These are phyloP conservation scores for Agrotis segetum DNA, from an alignment of 2,888 invertebrate species.

Conservation along the genomic window DNA sequence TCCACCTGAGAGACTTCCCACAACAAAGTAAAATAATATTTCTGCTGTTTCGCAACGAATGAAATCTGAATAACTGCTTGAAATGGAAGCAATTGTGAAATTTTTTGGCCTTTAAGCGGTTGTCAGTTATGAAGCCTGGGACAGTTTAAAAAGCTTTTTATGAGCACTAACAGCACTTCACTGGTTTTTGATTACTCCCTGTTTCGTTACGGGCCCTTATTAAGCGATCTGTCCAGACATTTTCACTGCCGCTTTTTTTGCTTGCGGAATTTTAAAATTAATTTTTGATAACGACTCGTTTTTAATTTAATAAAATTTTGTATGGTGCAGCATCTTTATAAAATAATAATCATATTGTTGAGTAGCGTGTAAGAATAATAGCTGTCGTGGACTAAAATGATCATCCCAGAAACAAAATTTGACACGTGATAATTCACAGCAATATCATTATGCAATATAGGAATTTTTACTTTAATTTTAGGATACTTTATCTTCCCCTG, in stretches of 20 bases:
- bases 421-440: slow-evolving; percentile 32
- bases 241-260: slow-evolving; percentile 69
- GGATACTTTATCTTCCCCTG: slow-evolving; percentile 41
- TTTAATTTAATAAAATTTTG: slow-evolving; percentile 63
- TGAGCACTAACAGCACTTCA: slow-evolving; percentile 75
- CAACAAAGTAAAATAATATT: slow-evolving; percentile 45
- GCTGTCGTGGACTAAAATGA: slow-evolving; percentile 27
- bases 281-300: slow-evolving; percentile 68
- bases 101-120: slow-evolving; percentile 74
- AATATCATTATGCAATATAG: slow-evolving; percentile 47
- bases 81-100: slow-evolving; percentile 75
- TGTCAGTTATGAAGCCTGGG: slow-evolving; percentile 75
- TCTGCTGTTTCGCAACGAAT: slow-evolving; percentile 66
- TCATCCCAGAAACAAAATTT: slow-evolving; percentile 27
- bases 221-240: slow-evolving; percentile 75
- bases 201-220: slow-evolving; percentile 77
- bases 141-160: slow-evolving; percentile 80
- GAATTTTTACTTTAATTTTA: slow-evolving; percentile 39
- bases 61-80: slow-evolving; percentile 68
- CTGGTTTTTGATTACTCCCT: slow-evolving; percentile 77
- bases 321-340: slow-evolving; percentile 37
- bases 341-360: slow-evolving; percentile 36
- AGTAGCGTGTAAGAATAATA: slow-evolving; percentile 32
- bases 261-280: slow-evolving; percentile 69
- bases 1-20: neutral